Evolutionary conservation across 2,888 invertebrate species (phyloP), one percentile per base, ranked within the genome.

Genomic region (Pammene aurita): DNA sequence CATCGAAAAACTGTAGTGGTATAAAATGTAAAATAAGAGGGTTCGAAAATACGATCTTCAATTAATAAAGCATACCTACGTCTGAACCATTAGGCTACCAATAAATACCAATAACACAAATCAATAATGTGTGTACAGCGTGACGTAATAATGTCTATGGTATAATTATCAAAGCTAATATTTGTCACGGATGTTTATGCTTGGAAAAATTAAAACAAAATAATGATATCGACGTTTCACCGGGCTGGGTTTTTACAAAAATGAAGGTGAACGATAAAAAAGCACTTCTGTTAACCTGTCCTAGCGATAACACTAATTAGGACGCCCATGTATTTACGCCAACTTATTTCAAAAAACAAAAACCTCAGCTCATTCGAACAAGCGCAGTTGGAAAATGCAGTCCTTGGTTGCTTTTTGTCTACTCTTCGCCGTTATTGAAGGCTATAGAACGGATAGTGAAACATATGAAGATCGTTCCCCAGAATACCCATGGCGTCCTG

Each of bases 231-330:
- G 38, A 18, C 18, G 13, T 50, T 38, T 10, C 14, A 41, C 16
- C 58, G 38, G 35, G 11, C 61, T 48, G 34, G 62, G 56, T 56
- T 62, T 67, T 62, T 57, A n/a, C 61, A 42, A 50, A 58, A 52
- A 35, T 14, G 38, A 68, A 64, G 42, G 62, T 11, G 41, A 38
- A 5, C 41, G 71, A 71, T 71, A 71, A 71, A 46, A 68, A 11
- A 34, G 7, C 44, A 60, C 58, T 67, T 71, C 14, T 18, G 11
- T 41, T 50, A 65, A 66, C 44, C 56, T 58, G 62, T 57, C 48
- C 18, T 41, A 56, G 76, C 71, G 81, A 82, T 84, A 82, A 79
- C 68, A 66, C 55, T 80, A 79, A 81, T 80, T 76, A 67, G 61
- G 70, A 70, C 66, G n/a, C n/a, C n/a, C n/a, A 62, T 54, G 58